Base-by-base conservation (phyloP, 2,113 vertebrate species). In the Rattus rattus region DNA sequence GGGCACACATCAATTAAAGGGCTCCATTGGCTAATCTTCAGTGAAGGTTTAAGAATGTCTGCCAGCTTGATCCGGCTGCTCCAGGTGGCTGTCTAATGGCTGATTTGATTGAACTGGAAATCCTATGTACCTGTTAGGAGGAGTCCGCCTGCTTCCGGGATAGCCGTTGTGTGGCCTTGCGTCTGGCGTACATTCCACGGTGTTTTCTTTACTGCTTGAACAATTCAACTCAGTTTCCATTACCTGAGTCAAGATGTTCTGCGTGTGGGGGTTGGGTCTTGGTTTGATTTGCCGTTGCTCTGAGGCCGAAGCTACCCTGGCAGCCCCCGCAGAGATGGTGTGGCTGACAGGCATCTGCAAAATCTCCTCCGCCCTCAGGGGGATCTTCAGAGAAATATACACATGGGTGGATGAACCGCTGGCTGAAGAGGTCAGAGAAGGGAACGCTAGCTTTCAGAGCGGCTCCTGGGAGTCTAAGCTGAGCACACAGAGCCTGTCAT, bases 221-320 rank as follows among this genome's bases (percentile, higher is more conserved):
- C 43, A 65, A 75, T 79, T 65, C 47, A 19, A 52, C 77, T 49
- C 6, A 24, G 52, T 72, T 59, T 30, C 8, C 1, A 7, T 43
- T 30, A 67, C 0, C 3, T 43, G 59, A 14, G 61, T 24, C 52
- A 19, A 92, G 65, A 72, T 49, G 61, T 1, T 9, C 4, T 61
- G 56, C 17, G 11, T 4, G 24, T 2, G 12, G 20, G 22, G n/a
- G 20, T 9, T 19, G 63, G 28, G 0, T 0, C 6, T 47, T 36
- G 85, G 39, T 5, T 20, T 30, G 8, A 9, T 56, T 1, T 17
- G 22, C 49, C 49, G 24, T 8, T 3, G 10, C 47, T 47, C 56
- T 93, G 9, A 33, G 65, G 52, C 61, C 0, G 1, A 59, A 83
- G 59, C 11, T 6, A 30, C 4, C 36, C 13, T 81, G 14, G 70